Evolutionary conservation across 2,797 vertebrate genomes (phyloP).

Genomic region (Gastrophryne carolinensis): DNA sequence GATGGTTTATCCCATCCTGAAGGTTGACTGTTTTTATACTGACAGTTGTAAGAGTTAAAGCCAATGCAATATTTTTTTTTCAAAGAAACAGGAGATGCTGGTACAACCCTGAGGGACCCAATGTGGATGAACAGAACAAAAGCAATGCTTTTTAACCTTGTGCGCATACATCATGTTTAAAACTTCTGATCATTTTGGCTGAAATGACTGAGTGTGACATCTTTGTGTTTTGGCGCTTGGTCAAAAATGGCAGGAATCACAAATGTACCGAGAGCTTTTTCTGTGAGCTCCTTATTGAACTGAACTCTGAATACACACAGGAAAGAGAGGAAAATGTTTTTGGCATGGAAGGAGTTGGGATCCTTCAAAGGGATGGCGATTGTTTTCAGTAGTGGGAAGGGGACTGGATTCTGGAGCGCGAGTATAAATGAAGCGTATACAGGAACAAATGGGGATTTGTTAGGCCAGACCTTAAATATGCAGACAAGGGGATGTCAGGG

Average conservation of each 20-base stretch:
- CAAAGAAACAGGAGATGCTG: background rate
- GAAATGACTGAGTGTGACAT: background rate
- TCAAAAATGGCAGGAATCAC: background rate
- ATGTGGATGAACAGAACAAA: background rate
- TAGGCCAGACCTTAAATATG: conserved; percentile 50
- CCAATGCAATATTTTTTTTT: too few species aligned
- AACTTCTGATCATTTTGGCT: background rate
- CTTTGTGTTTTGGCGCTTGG: background rate
- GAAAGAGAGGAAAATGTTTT: conserved; percentile 13
- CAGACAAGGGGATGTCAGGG: conserved; percentile 50
- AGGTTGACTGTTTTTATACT: too few species aligned
- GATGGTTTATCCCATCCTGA: too few species aligned
- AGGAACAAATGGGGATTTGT: conserved; percentile 52
- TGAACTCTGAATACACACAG: conserved; percentile 11
- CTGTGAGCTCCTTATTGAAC: background rate
- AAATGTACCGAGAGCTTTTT: background rate
- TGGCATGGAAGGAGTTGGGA: conserved; percentile 22
- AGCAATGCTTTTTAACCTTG: background rate
- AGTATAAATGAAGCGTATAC: conserved; percentile 52
- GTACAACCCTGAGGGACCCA: background rate
- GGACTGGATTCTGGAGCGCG: conserved; percentile 39
- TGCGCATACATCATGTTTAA: background rate
- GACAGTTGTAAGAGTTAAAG: too few species aligned
- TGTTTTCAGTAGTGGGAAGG: conserved; percentile 47
- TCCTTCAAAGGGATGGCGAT: conserved; percentile 47